phyloP scores from a whole-genome alignment of 2,797 vertebrate genomes.

The Acridotheres tristis region DNA sequence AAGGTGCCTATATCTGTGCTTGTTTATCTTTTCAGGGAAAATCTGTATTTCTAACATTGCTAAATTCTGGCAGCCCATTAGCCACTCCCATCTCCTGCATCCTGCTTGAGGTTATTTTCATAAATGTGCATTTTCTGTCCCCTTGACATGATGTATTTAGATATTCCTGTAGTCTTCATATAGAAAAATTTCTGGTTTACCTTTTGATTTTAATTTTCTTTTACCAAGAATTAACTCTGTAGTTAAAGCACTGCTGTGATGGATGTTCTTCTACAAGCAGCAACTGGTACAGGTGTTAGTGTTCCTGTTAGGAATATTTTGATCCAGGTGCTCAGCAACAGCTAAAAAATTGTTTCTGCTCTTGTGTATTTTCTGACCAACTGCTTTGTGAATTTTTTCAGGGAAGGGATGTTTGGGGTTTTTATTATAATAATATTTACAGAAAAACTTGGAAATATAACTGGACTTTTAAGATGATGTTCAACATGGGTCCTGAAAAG shows the following conservation, averaged over 20 bases:
- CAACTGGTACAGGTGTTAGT: background rate
- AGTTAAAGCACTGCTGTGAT: background rate
- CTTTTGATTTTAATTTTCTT: background rate
- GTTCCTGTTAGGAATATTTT: background rate
- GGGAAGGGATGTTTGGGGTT: background rate
- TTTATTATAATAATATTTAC: background rate
- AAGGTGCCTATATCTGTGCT: background rate
- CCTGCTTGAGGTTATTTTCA: background rate
- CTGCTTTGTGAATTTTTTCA: background rate
- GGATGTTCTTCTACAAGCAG: background rate
- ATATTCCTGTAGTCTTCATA: background rate
- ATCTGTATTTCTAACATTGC: background rate
- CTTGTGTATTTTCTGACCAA: background rate
- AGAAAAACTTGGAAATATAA: background rate
- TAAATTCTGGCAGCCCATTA: background rate
- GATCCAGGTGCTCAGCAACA: background rate
- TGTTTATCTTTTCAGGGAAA: background rate
- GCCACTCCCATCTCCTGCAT: background rate
- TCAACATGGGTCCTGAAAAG: background rate
- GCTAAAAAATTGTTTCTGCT: background rate
- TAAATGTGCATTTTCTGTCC: background rate
- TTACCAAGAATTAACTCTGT: background rate
- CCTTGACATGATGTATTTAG: background rate
- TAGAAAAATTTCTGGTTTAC: background rate
- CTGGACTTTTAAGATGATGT: background rate